phyloP scores from a whole-genome alignment of 2,888 invertebrate genomes.

The Dynastes tityus region DNA sequence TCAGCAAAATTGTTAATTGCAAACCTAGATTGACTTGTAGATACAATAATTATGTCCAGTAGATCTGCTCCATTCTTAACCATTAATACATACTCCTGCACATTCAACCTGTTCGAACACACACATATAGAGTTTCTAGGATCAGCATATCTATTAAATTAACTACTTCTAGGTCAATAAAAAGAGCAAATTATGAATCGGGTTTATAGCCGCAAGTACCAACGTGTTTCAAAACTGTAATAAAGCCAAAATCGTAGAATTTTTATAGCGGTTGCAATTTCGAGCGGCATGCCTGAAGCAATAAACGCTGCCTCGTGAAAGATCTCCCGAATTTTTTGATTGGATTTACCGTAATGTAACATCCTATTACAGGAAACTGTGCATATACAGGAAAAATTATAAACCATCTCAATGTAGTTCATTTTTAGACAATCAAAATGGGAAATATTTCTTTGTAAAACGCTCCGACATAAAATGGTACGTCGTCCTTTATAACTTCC shows the following conservation, averaged over 20 bases:
- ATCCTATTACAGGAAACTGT: neutral
- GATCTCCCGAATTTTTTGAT: constrained; percentile 3
- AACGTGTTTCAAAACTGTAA: constrained; percentile 20
- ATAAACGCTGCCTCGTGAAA: constrained; percentile 13
- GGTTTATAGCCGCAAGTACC: constrained; percentile 19
- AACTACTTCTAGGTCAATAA: constrained; percentile 20
- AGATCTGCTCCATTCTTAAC: too few relatives aligned
- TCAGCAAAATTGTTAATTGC: too few relatives aligned
- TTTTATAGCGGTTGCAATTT: constrained; percentile 29
- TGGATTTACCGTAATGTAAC: constrained; percentile 16
- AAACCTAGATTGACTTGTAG: too few relatives aligned
- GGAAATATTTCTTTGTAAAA: neutral
- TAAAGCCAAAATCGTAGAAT: constrained; percentile 28
- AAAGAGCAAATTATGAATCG: constrained; percentile 14
- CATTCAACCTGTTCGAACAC: neutral
- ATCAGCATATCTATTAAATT: neutral
- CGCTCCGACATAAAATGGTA: neutral
- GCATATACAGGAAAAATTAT: neutral
- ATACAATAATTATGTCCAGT: too few relatives aligned
- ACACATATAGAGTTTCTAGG: neutral
- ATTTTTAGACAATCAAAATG: neutral
- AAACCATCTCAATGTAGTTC: constrained; percentile 5
- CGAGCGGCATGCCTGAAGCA: constrained; percentile 3
- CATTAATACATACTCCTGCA: too few relatives aligned
- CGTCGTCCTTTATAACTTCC: neutral